Base-by-base conservation (phyloP, 2,113 vertebrate genomes). In the Noturus placidus region DNA sequence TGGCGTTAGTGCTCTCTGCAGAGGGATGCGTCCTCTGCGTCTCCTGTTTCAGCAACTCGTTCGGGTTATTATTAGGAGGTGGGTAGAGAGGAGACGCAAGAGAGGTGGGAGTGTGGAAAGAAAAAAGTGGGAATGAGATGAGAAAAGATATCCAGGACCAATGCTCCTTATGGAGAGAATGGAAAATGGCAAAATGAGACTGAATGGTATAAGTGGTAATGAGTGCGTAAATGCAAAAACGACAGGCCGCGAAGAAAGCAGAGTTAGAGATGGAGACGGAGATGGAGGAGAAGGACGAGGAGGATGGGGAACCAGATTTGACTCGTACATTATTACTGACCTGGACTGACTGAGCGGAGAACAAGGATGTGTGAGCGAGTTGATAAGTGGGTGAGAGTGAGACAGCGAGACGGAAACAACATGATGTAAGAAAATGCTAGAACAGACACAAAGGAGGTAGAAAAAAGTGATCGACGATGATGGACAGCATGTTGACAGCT, bases 271-370 rank as follows among this genome's bases (percentile, higher is more conserved):
- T 22, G 25, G 81, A 6, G 61, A 22, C 20, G 74, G 46, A 61
- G 38, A 42, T 27, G 56, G n/a, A 85, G 50, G 82, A 50, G 22
- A 76, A 5, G 79, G 25, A 56, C 65, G 50, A 80, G 61, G 25
- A 83, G 85, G 88, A 80, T 86, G 20, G 78, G 56, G 77, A 91
- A 83, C 84, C 76, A 0, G 50, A 88, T 88, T 86, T 15, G 61
- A 91, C 87, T 92, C 89, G 85, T 94, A 87, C 90, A 92, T 92
- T 93, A 91, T 91, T 92, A 90, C 90, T 90, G 91, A 86, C 85
- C 76, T 87, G 33, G 92, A 93, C 92, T 92, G 93, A 93, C 92
- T 89, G 87, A 91, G 90, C 59, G 59, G 89, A 50, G 57, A 67
- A 38, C 72, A 42, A 84, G 85, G 33, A 52, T 50, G 46, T 77